Evolutionary conservation across 2,113 vertebrate genomes (phyloP).

Genomic region (Zosterops pallidus): DNA sequence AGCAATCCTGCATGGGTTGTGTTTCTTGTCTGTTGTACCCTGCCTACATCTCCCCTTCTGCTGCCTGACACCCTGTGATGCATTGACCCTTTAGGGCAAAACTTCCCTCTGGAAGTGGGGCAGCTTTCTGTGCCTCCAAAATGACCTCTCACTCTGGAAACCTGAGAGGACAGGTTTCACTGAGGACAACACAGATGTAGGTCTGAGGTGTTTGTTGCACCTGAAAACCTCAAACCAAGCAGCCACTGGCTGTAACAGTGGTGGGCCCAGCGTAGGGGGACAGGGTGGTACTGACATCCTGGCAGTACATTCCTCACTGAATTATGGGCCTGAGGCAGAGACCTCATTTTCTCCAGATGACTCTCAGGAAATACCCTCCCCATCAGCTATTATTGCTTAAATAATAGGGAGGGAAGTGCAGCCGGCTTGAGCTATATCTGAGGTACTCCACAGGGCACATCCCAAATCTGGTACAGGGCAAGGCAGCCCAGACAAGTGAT

Average conservation of each 20-base stretch:
- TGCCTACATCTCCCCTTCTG: neutral
- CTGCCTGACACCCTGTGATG: neutral
- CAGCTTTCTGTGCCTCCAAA: neutral
- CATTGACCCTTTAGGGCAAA: neutral
- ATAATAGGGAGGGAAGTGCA: constrained; percentile 51
- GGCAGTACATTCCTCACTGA: neutral
- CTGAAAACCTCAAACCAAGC: neutral
- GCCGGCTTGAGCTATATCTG: neutral
- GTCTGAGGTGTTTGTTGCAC: neutral
- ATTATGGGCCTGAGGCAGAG: constrained; percentile 21
- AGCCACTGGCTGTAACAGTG: neutral
- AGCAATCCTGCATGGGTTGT: neutral
- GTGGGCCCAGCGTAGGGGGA: neutral
- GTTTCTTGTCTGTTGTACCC: neutral
- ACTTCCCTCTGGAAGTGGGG: neutral
- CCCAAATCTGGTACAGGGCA: constrained; percentile 18
- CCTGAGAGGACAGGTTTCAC: neutral
- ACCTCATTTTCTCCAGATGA: constrained; percentile 43
- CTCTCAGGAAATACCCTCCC: constrained; percentile 65
- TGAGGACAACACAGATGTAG: neutral
- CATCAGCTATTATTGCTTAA: constrained; percentile 56
- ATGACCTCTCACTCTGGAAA: neutral
- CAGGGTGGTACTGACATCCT: constrained; percentile 44
- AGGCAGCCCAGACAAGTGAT: neutral
- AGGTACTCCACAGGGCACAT: constrained; percentile 28